Evolutionary conservation across 2,797 vertebrate species (phyloP).

Genomic region (Alectoris magna): DNA sequence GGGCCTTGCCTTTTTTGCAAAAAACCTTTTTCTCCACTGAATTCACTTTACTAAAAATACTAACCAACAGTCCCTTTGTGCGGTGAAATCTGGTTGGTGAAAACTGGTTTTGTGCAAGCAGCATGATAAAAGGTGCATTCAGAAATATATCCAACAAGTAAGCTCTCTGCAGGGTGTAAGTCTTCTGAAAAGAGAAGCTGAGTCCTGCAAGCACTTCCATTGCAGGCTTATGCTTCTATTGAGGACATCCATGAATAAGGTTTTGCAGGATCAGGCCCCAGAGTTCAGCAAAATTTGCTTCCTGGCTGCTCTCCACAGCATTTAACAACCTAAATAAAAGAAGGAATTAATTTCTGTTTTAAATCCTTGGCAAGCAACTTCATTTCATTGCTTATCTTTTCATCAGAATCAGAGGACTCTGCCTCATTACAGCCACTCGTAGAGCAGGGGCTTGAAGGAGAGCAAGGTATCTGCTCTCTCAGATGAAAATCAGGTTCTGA

Average conservation of each 20-base stretch:
- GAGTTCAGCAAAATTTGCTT: slow-evolving; percentile 61
- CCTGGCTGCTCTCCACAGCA: slow-evolving; percentile 29
- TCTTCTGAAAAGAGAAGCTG: slow-evolving; percentile 63
- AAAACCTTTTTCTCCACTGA: slow-evolving; percentile 25
- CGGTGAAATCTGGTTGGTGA: slow-evolving; percentile 51
- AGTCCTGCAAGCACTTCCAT: slow-evolving; percentile 51
- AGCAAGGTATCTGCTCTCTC: slow-evolving; percentile 46
- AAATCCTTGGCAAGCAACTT: slow-evolving; percentile 61
- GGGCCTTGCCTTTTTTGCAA: background rate
- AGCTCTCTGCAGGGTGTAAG: slow-evolving; percentile 60
- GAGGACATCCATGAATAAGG: slow-evolving; percentile 44
- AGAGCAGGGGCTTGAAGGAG: slow-evolving; percentile 7
- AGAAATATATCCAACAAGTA: slow-evolving; percentile 62
- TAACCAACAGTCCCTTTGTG: background rate
- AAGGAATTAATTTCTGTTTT: slow-evolving; percentile 64
- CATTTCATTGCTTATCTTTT: slow-evolving; percentile 66
- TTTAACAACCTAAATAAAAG: slow-evolving; percentile 41
- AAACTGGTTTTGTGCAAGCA: slow-evolving; percentile 60
- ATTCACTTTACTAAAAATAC: slow-evolving; percentile 62
- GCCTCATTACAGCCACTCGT: background rate
- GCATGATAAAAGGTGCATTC: slow-evolving; percentile 67
- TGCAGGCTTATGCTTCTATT: slow-evolving; percentile 15
- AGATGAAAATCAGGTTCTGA: slow-evolving; percentile 42
- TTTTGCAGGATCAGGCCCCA: slow-evolving; percentile 54
- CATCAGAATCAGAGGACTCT: slow-evolving; percentile 29